Evolutionary conservation across 2,888 invertebrate species (phyloP).

Genomic region (Drosophila eohydei): DNA sequence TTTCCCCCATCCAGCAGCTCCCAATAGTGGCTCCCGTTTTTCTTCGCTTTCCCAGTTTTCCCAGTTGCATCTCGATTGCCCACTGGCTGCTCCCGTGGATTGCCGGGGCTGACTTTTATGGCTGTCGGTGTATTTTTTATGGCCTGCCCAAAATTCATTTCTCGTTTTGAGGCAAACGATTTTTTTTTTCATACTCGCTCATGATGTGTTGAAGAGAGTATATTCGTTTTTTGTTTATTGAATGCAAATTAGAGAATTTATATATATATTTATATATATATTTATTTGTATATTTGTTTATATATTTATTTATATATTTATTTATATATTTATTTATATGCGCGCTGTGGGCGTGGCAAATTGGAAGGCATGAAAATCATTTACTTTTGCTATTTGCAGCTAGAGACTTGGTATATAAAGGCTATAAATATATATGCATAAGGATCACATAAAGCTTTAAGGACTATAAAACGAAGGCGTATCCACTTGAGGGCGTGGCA

Average conservation of each 20-base stretch:
- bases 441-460: neutral
- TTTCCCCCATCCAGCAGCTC: neutral
- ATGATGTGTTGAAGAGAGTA: neutral
- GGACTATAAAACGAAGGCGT: neutral
- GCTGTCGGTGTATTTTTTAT: constrained; percentile 79
- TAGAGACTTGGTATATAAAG: neutral
- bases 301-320: neutral
- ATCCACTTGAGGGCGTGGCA: neutral
- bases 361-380: too few relatives aligned
- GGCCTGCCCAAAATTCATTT: constrained; percentile 69
- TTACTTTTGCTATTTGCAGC: too few relatives aligned
- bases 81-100: constrained; percentile 72
- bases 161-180: constrained; percentile 59
- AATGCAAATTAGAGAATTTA: neutral
- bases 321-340: too few relatives aligned
- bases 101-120: constrained; percentile 77
- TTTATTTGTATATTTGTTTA: neutral
- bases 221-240: neutral
- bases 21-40: constrained; percentile 1
- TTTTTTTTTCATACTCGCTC: constrained; percentile 5
- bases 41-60: constrained; percentile 1
- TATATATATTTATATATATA: neutral
- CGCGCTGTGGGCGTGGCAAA: neutral
- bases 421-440: neutral
- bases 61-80: constrained; percentile 49